Conservation (phyloP, 2,113 vertebrate genomes). For the Gavialis gangeticus region DNA sequence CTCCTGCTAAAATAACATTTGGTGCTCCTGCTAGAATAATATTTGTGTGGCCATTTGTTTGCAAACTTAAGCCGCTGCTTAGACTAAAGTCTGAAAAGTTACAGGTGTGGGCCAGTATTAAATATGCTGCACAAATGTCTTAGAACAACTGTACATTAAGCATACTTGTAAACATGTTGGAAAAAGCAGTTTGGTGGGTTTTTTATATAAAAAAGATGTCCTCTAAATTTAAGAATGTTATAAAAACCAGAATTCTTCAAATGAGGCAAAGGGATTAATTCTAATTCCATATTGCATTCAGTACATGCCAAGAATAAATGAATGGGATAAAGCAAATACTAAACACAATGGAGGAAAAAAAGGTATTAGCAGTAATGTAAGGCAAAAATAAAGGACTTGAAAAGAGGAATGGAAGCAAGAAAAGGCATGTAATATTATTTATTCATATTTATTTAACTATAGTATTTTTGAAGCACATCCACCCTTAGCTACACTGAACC, state of each 20-base stretch:
- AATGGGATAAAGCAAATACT: neutral
- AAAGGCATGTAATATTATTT: neutral
- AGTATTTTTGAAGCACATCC: neutral
- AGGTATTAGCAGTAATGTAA: neutral
- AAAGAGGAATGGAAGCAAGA: neutral
- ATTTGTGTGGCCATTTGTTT: neutral
- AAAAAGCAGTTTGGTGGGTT: neutral
- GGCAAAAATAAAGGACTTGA: neutral
- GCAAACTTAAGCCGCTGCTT: neutral
- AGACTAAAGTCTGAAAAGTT: neutral
- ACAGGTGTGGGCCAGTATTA: neutral
- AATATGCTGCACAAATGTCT: neutral
- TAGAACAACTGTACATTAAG: neutral
- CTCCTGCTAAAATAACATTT: neutral
- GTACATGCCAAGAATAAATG: neutral
- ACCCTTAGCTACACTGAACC: neutral
- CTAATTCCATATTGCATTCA: neutral
- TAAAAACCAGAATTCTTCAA: neutral
- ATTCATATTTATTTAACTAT: neutral
- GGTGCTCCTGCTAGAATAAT: neutral
- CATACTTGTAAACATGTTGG: neutral
- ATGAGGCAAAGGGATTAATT: neutral
- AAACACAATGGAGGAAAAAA: neutral
- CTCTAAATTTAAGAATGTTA: neutral
- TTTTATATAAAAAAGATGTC: conserved; percentile 1